Evolutionary conservation across 2,797 vertebrate species (phyloP).

Genomic region (Lateolabrax maculatus): DNA sequence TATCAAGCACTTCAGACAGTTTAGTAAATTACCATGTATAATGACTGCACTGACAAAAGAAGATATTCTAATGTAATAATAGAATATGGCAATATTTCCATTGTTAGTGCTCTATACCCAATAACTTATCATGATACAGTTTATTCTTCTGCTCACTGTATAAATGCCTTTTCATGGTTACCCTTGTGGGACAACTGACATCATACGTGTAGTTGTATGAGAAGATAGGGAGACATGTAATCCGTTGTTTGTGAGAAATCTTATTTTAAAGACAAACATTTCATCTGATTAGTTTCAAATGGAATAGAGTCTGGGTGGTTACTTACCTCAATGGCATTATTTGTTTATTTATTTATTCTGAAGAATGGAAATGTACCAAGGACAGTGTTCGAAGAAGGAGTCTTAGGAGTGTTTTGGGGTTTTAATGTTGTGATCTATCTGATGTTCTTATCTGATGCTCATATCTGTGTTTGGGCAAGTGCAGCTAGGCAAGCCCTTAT

Average conservation of each 20-base stretch:
- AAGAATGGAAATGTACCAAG: neutral
- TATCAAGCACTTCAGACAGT: neutral
- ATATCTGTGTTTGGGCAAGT: neutral
- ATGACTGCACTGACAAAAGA: neutral
- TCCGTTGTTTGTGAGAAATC: neutral
- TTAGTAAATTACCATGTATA: neutral
- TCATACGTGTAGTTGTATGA: neutral
- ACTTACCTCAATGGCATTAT: neutral
- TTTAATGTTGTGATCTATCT: neutral
- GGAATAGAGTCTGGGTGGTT: neutral
- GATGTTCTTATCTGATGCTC: neutral
- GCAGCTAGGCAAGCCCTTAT: neutral
- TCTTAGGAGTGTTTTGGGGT: neutral
- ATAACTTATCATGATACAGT: neutral
- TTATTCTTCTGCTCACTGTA: neutral
- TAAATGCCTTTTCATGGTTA: neutral
- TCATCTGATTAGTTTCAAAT: neutral
- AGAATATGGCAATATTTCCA: neutral
- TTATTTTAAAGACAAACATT: neutral
- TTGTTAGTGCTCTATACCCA: neutral
- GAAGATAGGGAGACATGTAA: neutral
- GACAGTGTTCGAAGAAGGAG: neutral
- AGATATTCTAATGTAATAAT: neutral
- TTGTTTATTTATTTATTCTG: neutral
- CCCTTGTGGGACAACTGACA: neutral